phyloP scores from a whole-genome alignment of 2,888 invertebrate genomes.

The Isoperla grammatica region DNA sequence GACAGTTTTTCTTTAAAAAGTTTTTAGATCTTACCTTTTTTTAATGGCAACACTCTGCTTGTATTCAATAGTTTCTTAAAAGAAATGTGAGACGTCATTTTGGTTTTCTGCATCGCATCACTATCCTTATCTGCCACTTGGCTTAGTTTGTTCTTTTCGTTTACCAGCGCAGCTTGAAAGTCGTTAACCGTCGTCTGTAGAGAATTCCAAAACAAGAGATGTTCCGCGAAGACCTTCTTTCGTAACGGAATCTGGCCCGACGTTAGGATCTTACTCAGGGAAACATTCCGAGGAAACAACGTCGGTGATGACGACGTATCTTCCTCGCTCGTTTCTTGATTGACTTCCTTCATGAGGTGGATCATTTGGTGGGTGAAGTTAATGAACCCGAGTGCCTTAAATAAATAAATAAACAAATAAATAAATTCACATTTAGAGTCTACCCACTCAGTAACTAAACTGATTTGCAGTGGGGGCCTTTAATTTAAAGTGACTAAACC shows the following conservation, averaged over 20 bases:
- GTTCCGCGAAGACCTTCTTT: not conserved
- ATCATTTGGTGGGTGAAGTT: constrained; percentile 22
- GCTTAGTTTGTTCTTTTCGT: not conserved
- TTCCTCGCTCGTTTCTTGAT: not conserved
- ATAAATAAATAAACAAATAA: too few species aligned
- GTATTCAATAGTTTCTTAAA: constrained; percentile 18
- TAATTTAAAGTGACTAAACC: too few species aligned
- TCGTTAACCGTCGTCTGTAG: not conserved
- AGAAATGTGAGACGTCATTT: constrained; percentile 8
- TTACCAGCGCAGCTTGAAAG: not conserved
- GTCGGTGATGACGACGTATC: not conserved
- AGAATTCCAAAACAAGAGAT: constrained; percentile 11
- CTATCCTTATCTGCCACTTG: not conserved
- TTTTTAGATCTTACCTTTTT: too few species aligned
- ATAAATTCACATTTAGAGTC: too few species aligned
- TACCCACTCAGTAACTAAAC: too few species aligned
- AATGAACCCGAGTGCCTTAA: constrained; percentile 20
- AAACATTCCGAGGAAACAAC: not conserved
- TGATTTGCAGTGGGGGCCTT: too few species aligned
- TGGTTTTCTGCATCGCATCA: not conserved
- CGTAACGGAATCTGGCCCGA: constrained; percentile 3
- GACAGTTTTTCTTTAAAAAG: too few species aligned
- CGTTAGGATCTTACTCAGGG: not conserved
- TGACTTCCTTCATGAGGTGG: constrained; percentile 24
- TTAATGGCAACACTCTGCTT: not conserved